Evolutionary conservation across 2,797 vertebrate genomes (phyloP), one percentile per base, ranked within the genome.

Genomic region (Rhadinocentrus ornatus): DNA sequence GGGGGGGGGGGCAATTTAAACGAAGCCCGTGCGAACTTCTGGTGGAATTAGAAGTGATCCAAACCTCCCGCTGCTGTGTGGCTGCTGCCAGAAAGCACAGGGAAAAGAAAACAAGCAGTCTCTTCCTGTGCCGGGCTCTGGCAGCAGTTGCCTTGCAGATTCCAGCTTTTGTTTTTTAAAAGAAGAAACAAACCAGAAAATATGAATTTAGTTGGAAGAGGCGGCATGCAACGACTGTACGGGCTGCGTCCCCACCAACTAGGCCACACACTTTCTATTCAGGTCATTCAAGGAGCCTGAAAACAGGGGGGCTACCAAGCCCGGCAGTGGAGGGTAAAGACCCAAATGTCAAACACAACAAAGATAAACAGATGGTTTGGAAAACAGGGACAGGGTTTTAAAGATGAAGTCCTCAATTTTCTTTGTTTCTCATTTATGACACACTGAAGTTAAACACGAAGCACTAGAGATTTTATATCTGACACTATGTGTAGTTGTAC

Each of bases 31-130:
- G 63, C 86, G 69, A 91, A 84, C 82, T 73, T 82, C 37, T 77
- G 57, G 50, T 64, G 41, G 75, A 75, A 67, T 77, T 82, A 54
- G 55, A 78, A 85, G 68, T 85, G 89, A 94, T 94, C 93, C 93
- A 93, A 95, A 94, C 91, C 93, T 94, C 94, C 93, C 93, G 89
- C 91, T 88, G 93, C 91, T 93, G 83, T 71, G 84, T 81, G 91
- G 90, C 86, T 86, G 86, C 54, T 71, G 77, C 81, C 88, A 91
- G 81, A 84, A 88, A 92, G 84, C 75, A 55, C 81, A 91, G 86
- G 83, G 81, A 73, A 53, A 82, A 77, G 73, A 75, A 75, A 82
- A 75, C 52, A 70, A 86, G 70, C 86, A 78, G 37, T 83, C 84
- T 88, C 70, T 87, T 80, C 78, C 58, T 63, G 62, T 78, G 91